Evolutionary conservation across 2,113 vertebrate species (phyloP).

Genomic region (Strigops habroptila): DNA sequence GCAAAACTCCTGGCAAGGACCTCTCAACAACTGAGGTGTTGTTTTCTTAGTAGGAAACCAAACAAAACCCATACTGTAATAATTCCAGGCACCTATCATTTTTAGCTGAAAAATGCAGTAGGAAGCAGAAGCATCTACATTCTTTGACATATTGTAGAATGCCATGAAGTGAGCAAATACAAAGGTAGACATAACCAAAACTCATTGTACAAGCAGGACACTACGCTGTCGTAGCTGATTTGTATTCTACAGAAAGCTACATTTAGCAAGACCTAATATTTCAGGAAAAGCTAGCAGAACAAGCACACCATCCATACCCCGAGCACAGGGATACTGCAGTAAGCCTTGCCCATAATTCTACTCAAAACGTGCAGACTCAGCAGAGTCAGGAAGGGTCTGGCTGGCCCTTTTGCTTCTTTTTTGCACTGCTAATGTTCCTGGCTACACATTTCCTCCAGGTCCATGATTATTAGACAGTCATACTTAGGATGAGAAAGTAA

Average conservation of each 20-base stretch:
- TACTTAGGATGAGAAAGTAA: neutral
- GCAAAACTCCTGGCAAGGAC: neutral
- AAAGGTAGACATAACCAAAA: neutral
- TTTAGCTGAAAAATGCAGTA: neutral
- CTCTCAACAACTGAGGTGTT: neutral
- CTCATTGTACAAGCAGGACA: neutral
- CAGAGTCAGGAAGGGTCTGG: neutral
- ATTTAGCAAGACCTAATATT: neutral
- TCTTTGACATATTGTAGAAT: neutral
- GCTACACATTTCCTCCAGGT: neutral
- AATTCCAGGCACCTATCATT: neutral
- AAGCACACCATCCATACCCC: neutral
- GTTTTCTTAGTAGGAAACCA: neutral
- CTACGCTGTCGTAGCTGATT: neutral
- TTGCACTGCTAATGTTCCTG: neutral
- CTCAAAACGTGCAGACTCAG: slow-evolving; percentile 13
- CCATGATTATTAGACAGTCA: neutral
- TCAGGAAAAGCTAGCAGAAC: slow-evolving; percentile 4
- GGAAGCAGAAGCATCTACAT: neutral
- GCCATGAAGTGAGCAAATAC: neutral
- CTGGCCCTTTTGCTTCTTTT: neutral
- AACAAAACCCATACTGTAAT: neutral
- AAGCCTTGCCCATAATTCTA: slow-evolving; percentile 18
- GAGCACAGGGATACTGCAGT: neutral
- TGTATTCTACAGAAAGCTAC: slow-evolving; percentile 1